Conservation (phyloP, 2,797 vertebrate genomes). For the Propithecus perrieri region DNA sequence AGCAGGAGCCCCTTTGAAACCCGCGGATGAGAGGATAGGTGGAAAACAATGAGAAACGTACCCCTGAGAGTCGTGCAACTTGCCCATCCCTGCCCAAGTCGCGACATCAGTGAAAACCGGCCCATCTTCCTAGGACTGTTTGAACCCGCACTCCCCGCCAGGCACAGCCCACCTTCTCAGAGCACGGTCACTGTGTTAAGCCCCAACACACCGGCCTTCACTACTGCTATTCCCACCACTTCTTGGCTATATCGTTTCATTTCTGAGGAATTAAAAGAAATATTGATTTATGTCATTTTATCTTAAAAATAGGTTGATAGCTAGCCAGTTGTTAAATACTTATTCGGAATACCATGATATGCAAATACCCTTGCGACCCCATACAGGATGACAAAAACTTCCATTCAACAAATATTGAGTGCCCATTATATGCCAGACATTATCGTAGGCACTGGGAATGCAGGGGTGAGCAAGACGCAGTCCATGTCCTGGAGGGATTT, state of each 20-base stretch:
- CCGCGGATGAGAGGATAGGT: neutral
- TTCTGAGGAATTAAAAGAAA: neutral
- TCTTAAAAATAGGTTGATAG: neutral
- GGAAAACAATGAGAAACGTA: neutral
- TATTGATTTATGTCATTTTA: neutral
- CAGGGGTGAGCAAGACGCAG: no score
- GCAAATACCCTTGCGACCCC: neutral
- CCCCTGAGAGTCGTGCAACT: neutral
- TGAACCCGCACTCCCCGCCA: accelerated
- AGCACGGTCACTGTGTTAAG: no score
- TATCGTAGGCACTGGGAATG: neutral
- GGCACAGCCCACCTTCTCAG: neutral
- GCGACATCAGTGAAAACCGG: no score
- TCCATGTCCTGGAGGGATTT: neutral
- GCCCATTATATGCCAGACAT: neutral
- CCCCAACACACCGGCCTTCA: neutral
- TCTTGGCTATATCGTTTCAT: neutral
- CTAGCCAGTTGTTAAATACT: neutral
- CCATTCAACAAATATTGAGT: neutral
- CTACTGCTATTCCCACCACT: neutral
- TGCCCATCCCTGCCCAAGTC: neutral
- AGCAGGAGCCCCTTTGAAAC: neutral
- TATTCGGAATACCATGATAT: neutral
- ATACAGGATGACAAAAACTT: neutral
- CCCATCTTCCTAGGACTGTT: neutral